Evolutionary conservation across 92 coral and sea anemone species (phyloP).

Genomic region (Muricea muricata): DNA sequence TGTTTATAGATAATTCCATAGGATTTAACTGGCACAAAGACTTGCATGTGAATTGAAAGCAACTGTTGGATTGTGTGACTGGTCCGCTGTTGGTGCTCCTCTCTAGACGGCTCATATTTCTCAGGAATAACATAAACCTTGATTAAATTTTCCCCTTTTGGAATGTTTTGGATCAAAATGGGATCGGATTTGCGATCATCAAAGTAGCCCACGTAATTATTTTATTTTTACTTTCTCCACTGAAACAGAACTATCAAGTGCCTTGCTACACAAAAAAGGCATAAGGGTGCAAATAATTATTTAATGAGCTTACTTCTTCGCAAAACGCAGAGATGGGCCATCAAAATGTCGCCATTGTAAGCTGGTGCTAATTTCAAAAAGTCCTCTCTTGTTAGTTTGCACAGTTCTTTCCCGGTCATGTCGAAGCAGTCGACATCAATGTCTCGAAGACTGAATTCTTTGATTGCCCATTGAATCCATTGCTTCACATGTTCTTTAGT

Average conservation of each 20-base stretch:
- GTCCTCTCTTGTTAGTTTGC: constrained; percentile 91
- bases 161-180: background rate
- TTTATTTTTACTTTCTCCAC: background rate
- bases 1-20: too few relatives aligned
- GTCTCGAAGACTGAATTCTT: constrained; percentile 95
- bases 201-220: too few relatives aligned
- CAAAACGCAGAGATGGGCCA: constrained; percentile 99
- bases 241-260: background rate
- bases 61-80: too few relatives aligned
- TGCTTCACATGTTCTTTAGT: constrained; percentile 96
- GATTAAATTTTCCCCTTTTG: background rate
- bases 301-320: constrained; percentile 87
- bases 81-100: too few relatives aligned
- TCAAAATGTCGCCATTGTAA: constrained; percentile 94
- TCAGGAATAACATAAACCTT: background rate
- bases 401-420: constrained; percentile 93
- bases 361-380: constrained; percentile 99
- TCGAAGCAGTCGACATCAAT: constrained; percentile 95
- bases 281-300: background rate
- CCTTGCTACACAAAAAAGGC: background rate
- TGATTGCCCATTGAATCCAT: constrained; percentile 99
- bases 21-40: too few relatives aligned
- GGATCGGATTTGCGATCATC: background rate
- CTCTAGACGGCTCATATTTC: background rate
- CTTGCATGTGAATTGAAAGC: too few relatives aligned